Conservation (phyloP, 2,797 vertebrate genomes). For the Pelodytes ibericus region DNA sequence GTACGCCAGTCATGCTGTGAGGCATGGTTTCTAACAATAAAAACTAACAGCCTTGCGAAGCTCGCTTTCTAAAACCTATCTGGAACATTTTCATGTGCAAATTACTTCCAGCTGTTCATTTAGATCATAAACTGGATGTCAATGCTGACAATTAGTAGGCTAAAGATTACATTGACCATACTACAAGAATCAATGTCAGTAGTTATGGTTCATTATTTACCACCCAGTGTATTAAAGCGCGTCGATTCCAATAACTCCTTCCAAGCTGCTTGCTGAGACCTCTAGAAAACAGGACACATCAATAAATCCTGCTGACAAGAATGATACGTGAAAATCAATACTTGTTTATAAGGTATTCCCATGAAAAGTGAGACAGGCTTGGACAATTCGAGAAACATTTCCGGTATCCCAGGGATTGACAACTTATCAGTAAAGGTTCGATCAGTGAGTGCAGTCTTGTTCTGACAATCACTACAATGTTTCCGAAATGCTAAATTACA, state of each 20-base stretch:
- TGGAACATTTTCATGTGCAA: slow-evolving; percentile 61
- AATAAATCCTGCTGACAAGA: slow-evolving; percentile 92
- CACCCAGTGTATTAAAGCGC: slow-evolving; percentile 81
- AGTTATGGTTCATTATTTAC: slow-evolving; percentile 84
- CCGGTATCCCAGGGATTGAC: background rate
- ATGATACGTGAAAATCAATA: slow-evolving; percentile 91
- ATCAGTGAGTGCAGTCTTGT: too few species aligned
- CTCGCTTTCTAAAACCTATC: slow-evolving; percentile 50
- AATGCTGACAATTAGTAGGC: slow-evolving; percentile 78
- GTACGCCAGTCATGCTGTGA: slow-evolving; percentile 53
- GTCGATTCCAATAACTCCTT: slow-evolving; percentile 88
- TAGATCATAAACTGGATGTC: slow-evolving; percentile 77
- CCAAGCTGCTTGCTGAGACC: slow-evolving; percentile 72
- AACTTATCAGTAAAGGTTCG: slow-evolving; percentile 11
- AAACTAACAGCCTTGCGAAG: slow-evolving; percentile 47
- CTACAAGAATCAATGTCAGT: slow-evolving; percentile 70
- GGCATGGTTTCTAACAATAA: slow-evolving; percentile 50
- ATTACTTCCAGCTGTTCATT: slow-evolving; percentile 71
- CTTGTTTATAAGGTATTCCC: slow-evolving; percentile 84
- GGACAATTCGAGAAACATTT: background rate
- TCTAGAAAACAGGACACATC: slow-evolving; percentile 81
- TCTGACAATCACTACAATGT: too few species aligned
- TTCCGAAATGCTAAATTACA: too few species aligned
- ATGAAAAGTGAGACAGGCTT: slow-evolving; percentile 73
- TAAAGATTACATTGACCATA: slow-evolving; percentile 80